These are phyloP conservation scores for Araneus ventricosus DNA, from an alignment of 1,140 invertebrate genomes.

Conservation along the genomic window DNA sequence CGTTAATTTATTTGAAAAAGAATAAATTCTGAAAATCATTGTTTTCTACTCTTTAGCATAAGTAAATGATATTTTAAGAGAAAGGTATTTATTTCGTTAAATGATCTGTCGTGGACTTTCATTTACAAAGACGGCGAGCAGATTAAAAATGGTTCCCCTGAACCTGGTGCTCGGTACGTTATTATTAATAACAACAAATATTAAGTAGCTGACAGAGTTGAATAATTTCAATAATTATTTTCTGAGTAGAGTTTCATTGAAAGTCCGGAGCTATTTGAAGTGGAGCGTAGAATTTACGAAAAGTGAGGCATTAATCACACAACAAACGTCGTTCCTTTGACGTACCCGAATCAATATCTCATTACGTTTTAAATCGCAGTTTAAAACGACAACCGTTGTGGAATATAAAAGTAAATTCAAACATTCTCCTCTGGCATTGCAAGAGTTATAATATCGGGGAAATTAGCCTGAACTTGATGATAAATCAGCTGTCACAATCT, in stretches of 20 bases:
- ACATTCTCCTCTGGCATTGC: conserved; percentile 20
- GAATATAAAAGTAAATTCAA: conserved; percentile 48
- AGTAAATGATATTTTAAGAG: not conserved
- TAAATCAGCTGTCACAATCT: conserved; percentile 63
- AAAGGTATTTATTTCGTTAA: not conserved
- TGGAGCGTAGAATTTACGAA: not conserved
- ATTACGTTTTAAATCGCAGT: conserved; percentile 63
- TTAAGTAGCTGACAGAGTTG: conserved; percentile 59
- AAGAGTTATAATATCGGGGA: conserved; percentile 37
- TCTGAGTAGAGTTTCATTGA: conserved; percentile 57
- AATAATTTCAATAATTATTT: conserved; percentile 66
- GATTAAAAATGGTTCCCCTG: not conserved
- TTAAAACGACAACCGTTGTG: conserved; percentile 31
- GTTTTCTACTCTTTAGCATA: not conserved
- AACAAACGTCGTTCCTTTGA: conserved; percentile 26
- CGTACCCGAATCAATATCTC: conserved; percentile 48
- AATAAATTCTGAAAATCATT: no score
- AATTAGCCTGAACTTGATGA: conserved; percentile 39
- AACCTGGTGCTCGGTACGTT: not conserved
- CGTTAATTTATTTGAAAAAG: no score
- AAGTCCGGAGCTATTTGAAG: conserved; percentile 4
- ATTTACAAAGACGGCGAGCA: not conserved
- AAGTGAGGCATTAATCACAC: conserved; percentile 42
- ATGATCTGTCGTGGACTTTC: not conserved
- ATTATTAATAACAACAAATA: conserved; percentile 49